Evolutionary conservation across 1,140 invertebrate species (phyloP).

Genomic region (Drosophila pseudoobscura): DNA sequence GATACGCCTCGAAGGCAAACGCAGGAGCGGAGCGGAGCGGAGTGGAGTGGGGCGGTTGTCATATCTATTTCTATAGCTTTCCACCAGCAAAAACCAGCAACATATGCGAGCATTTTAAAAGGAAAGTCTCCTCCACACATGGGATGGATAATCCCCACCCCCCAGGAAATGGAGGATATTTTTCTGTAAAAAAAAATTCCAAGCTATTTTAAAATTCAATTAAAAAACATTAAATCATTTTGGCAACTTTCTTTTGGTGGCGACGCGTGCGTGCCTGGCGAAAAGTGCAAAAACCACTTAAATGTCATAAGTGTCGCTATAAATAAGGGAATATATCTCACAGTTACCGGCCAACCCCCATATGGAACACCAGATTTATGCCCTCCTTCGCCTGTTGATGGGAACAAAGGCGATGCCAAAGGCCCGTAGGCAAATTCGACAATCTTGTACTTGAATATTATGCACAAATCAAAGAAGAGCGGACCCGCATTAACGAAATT

Average conservation of each 20-base stretch:
- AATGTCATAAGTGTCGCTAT: constrained; percentile 67
- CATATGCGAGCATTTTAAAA: constrained; percentile 71
- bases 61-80: constrained; percentile 44
- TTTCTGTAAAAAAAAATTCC: constrained; percentile 19
- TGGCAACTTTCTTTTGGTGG: constrained; percentile 27
- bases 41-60: constrained; percentile 16
- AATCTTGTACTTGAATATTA: constrained; percentile 46
- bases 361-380: constrained; percentile 25
- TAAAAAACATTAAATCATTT: constrained; percentile 74
- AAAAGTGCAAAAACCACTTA: constrained; percentile 81
- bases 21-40: no score
- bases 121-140: constrained; percentile 11
- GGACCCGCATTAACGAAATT: constrained; percentile 53
- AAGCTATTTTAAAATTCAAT: constrained; percentile 76
- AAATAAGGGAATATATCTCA: constrained; percentile 62
- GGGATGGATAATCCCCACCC: constrained; percentile 37
- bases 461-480: constrained; percentile 35
- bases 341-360: constrained; percentile 46
- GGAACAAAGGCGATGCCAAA: constrained; percentile 24
- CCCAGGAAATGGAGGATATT: constrained; percentile 6
- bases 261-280: constrained; percentile 45
- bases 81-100: constrained; percentile 36
- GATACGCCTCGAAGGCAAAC: constrained; percentile 63
- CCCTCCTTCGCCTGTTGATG: constrained; percentile 34
- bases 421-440: constrained; percentile 42